Evolutionary conservation across 2,113 vertebrate species (phyloP), one percentile per base, ranked within the genome.

Genomic region (Vombatus ursinus): DNA sequence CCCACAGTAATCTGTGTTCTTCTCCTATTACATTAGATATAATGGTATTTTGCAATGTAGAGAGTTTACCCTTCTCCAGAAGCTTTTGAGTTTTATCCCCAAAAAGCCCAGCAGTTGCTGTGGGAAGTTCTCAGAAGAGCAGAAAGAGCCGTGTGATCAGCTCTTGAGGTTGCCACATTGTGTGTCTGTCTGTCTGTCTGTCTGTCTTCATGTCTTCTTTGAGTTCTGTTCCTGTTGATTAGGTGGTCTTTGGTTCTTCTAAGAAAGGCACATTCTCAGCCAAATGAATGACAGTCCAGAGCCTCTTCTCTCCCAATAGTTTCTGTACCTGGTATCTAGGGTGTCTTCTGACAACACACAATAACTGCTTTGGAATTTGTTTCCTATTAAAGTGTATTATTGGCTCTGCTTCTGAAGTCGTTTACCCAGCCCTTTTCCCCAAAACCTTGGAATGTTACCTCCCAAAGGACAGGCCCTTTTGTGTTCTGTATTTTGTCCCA

Each of bases 371-470:
- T 93, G 54, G 90, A 94, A 91, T 91, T 94, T 92, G 53, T 23
- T 92, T 8, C 2, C 31, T 68, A 92, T 97, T 48, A 51, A 2
- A 49, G 89, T 24, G 47, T 37, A 8, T 93, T 68, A 68, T 96
- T 96, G 53, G 51, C 51, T 94, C 44, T 61, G 24, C 53, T 95
- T 96, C 28, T 90, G n/a, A 57, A 91, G 47, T 93, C 93, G 54
- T 54, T 52, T 54, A 52, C 50, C 4, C 84, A 91, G 24, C 48
- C 44, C 19, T 90, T 92, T 92, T 54, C 95, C 93, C 57, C 52
- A 23, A 95, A 92, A 25, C 84, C 16, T 90, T 94, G 77, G 44
- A 91, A 53, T 54, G 19, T 92, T 68, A 95, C 3, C 22, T 92
- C 94, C 91, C 94, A 92, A 89, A 95, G 90, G 51, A 52, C 90